Evolutionary conservation across 2,888 invertebrate species (phyloP).

Genomic region (Standfussiana lucernea): DNA sequence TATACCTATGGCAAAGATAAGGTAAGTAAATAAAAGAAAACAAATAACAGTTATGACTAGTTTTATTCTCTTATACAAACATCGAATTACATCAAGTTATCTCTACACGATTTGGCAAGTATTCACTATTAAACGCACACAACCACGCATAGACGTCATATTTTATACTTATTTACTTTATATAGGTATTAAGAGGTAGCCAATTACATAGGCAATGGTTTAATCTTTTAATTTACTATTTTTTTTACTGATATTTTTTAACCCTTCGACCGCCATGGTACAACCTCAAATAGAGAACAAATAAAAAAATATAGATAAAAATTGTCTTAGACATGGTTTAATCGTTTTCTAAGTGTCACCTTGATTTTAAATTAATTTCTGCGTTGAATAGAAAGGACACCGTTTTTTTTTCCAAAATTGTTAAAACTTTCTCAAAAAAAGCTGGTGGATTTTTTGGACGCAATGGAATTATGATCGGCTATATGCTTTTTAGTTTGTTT

Average conservation of each 20-base stretch:
- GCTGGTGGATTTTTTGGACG: background rate
- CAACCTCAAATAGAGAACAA: background rate
- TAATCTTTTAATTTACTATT: slow-evolving; percentile 16
- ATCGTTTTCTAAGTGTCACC: background rate
- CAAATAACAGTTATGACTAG: slow-evolving; percentile 83
- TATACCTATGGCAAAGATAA: slow-evolving; percentile 4
- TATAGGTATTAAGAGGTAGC: slow-evolving; percentile 68
- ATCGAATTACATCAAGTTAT: slow-evolving; percentile 82
- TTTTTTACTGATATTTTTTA: slow-evolving; percentile 26
- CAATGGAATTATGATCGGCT: background rate
- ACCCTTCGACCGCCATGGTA: slow-evolving; percentile 34
- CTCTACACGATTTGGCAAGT: slow-evolving; percentile 83
- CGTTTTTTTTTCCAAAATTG: background rate
- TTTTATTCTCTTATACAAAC: slow-evolving; percentile 83
- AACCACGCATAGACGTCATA: slow-evolving; percentile 69
- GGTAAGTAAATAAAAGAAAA: slow-evolving; percentile 61
- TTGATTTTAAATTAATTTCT: background rate
- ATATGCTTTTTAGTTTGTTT: background rate
- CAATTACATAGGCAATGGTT: slow-evolving; percentile 63
- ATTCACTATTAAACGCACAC: slow-evolving; percentile 76
- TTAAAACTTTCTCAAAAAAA: background rate
- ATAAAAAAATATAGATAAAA: background rate
- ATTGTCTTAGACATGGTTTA: background rate
- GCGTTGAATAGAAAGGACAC: no score
- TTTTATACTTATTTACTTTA: slow-evolving; percentile 28